Base-by-base conservation (phyloP, 2,888 invertebrate genomes). In the Drosophila formosana region DNA sequence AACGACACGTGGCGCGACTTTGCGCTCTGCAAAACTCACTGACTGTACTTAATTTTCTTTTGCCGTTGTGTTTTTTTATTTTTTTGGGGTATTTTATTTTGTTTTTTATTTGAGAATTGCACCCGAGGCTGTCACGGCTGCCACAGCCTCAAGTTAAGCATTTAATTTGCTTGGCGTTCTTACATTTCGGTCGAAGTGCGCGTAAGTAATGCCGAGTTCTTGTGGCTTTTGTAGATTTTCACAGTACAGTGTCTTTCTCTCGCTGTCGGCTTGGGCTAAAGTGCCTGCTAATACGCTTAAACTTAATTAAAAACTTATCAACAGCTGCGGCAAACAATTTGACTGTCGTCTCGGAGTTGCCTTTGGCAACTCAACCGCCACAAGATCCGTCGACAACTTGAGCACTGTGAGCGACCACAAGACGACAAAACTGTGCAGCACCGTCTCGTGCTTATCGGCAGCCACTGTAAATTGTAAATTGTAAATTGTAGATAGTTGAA, bases 301-400 rank as follows among this genome's bases (percentile, higher is more conserved):
- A 82, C 78, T 75, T 74, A 83, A 87, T 87, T 83, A 83, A 83
- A 84, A 83, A 87, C 85, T 83, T 84, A 83, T 83, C 83, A 87
- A 70, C 82, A 77, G 84, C 84, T 81, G 75, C 66, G 77, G 60
- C 80, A 78, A 75, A 70, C 86, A 82, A 80, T 86, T 82, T 86
- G 49, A 50, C 63, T 53, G 61, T 49, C 60, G 8, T 9, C 11
- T 47, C 49, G 37, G 45, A 49, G 70, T 67, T 80, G 72, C 77
- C 68, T 52, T 37, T 49, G 74, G 69, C 75, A 77, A 66, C 56
- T 47, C 46, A 30, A 46, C 32, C 47, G 13, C 66, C 32, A 13
- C 41, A 60, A 26, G 9, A 47, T 49, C 60, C 47, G 25, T 45
- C 50, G 45, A 53, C 55, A 60, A 66, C 61, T 66, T 45, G 43